Conservation (phyloP, 2,888 invertebrate species). For the Spicauda simplicius region DNA sequence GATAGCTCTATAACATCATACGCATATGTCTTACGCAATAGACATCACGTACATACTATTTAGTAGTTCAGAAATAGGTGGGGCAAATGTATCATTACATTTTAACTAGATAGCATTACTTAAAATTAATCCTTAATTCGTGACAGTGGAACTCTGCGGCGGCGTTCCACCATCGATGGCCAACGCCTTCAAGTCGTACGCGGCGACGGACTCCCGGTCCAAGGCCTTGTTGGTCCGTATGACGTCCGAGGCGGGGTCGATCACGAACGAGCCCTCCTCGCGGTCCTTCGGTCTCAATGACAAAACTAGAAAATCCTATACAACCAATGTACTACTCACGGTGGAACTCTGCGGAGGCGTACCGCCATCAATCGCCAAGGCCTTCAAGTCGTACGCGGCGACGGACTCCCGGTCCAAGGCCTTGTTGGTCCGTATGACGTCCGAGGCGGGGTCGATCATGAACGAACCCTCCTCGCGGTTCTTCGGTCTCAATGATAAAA, state of each 20-base stretch:
- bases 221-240: constrained; percentile 95
- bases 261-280: constrained; percentile 95
- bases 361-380: constrained; percentile 95
- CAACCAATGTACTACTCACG: constrained; percentile 53
- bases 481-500: constrained; percentile 76
- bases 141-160: constrained; percentile 86
- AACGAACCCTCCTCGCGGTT: constrained; percentile 95
- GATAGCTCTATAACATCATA: too few relatives aligned
- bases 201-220: constrained; percentile 95
- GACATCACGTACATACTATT: too few relatives aligned
- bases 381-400: constrained; percentile 92
- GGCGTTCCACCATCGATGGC: constrained; percentile 96
- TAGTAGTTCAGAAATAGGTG: too few relatives aligned
- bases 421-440: constrained; percentile 96
- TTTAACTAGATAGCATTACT: too few relatives aligned
- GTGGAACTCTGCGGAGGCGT: constrained; percentile 89
- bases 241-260: constrained; percentile 96
- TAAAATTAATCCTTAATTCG: too few relatives aligned
- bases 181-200: constrained; percentile 93
- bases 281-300: constrained; percentile 84
- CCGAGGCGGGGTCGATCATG: constrained; percentile 95
- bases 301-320: too few relatives aligned
- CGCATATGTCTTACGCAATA: too few relatives aligned
- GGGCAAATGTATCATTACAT: too few relatives aligned
- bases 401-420: constrained; percentile 96